Conservation (phyloP, 2,888 invertebrate genomes). For the Nomada goodeniana region DNA sequence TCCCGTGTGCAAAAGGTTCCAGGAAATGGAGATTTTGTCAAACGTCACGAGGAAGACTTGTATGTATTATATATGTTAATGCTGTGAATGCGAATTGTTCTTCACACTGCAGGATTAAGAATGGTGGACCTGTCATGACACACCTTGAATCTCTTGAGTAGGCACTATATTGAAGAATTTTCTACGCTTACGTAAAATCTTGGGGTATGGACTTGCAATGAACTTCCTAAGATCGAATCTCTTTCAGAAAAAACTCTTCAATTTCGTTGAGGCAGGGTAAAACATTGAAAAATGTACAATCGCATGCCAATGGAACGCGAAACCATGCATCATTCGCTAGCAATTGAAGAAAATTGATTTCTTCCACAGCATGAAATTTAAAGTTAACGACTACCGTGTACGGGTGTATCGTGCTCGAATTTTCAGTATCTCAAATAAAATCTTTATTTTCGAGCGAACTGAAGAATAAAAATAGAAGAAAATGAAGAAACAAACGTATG, state of each 20-base stretch:
- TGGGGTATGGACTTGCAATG: neutral
- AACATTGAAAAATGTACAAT: slow-evolving; percentile 13
- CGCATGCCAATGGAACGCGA: neutral
- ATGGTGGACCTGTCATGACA: too few relatives aligned
- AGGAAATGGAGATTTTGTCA: neutral
- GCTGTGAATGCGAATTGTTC: neutral
- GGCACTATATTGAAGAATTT: too few relatives aligned
- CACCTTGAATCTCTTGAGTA: too few relatives aligned
- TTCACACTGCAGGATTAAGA: neutral
- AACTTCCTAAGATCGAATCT: neutral
- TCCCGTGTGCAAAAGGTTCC: too few relatives aligned
- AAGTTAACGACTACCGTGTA: neutral
- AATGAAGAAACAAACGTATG: neutral
- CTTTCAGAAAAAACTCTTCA: neutral
- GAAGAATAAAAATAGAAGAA: neutral
- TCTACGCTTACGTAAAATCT: neutral
- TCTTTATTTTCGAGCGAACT: too few relatives aligned
- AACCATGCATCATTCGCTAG: slow-evolving; percentile 9
- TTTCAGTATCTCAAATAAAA: neutral
- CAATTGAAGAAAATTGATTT: slow-evolving; percentile 12
- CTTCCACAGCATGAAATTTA: neutral
- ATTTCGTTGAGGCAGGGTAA: neutral
- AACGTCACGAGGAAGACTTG: neutral
- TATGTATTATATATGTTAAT: neutral
- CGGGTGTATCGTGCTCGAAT: too few relatives aligned